These are phyloP conservation scores for Pseudonaja textilis DNA, from an alignment of 2,113 vertebrate species.

Conservation along the genomic window DNA sequence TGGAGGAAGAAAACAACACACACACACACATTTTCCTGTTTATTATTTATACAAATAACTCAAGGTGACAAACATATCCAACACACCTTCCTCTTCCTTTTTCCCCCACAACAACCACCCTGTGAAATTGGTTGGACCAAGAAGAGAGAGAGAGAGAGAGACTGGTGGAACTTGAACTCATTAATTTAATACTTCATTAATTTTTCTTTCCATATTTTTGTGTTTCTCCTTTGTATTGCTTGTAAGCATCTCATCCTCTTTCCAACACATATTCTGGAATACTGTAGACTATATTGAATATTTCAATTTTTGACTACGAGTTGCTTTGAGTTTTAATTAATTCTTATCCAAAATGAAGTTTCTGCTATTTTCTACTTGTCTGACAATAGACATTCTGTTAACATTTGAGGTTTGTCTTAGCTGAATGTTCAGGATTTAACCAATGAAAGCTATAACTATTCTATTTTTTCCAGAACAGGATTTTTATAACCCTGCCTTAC, in stretches of 20 bases:
- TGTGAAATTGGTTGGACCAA: not conserved
- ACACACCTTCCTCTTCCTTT: not conserved
- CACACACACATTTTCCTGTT: not conserved
- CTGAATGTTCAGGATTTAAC: not conserved
- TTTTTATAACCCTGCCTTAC: not conserved
- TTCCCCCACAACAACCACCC: not conserved
- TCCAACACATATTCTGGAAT: not conserved
- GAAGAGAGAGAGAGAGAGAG: not conserved
- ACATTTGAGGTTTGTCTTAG: not conserved
- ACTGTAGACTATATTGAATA: not conserved
- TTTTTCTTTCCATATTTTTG: not conserved
- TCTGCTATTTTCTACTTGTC: not conserved
- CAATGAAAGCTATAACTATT: not conserved
- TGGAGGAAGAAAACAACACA: not conserved
- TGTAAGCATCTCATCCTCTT: not conserved
- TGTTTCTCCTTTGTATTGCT: not conserved
- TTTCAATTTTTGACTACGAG: not conserved
- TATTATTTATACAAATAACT: not conserved
- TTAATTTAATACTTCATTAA: not conserved
- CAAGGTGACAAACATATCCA: not conserved
- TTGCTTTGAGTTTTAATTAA: not conserved
- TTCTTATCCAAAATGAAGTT: not conserved
- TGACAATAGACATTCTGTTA: not conserved
- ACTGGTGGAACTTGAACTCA: not conserved
- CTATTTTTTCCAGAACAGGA: not conserved